Evolutionary conservation across 2,888 invertebrate species (phyloP).

Genomic region (Ecliptopera silaceata): DNA sequence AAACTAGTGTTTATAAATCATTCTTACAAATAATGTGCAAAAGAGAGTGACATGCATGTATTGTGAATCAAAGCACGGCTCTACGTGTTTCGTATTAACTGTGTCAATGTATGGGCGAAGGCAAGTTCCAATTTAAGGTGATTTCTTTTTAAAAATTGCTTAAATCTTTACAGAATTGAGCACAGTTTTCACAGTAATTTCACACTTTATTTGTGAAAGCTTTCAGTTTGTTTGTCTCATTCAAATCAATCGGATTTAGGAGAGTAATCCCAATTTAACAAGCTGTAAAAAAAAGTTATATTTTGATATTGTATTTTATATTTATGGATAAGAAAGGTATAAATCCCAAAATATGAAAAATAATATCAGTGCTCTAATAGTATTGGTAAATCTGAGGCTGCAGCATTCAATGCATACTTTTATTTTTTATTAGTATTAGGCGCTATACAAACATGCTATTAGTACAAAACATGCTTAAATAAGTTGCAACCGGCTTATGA

Average conservation of each 20-base stretch:
- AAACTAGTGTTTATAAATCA: background rate
- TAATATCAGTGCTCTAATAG: background rate
- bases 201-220: background rate
- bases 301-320: background rate
- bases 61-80: background rate
- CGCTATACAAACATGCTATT: constrained; percentile 52
- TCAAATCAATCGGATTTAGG: background rate
- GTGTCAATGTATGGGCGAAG: too few species aligned
- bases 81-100: too few species aligned
- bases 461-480: constrained; percentile 56
- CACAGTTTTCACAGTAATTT: background rate
- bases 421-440: constrained; percentile 10
- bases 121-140: too few species aligned
- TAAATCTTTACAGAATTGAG: background rate
- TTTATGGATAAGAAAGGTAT: too few species aligned
- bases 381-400: too few species aligned
- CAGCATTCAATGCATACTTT: background rate
- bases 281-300: background rate
- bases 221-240: background rate
- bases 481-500: constrained; percentile 72
- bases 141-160: too few species aligned
- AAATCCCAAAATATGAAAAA: background rate
- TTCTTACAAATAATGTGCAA: constrained; percentile 5
- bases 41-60: constrained; percentile 6
- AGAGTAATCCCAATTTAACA: background rate